A percentile compares a stretch with the other conserved stretches of the same genome.
These are phyloP conservation scores for Temnothorax nylanderi DNA, from an alignment of 1,140 invertebrate species.

Conservation along the genomic window DNA sequence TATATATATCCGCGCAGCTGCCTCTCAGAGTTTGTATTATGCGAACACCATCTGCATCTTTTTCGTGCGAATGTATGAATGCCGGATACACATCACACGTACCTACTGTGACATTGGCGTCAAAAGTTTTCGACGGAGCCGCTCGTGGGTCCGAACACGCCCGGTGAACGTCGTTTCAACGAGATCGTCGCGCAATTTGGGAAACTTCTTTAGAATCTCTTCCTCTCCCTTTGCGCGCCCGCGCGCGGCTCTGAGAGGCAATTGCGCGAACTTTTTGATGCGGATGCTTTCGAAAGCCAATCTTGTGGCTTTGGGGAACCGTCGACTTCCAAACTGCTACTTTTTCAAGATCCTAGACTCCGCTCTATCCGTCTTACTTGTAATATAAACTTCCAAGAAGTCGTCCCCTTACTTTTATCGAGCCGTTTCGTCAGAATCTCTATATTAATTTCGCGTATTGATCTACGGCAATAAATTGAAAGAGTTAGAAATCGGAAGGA, in stretches of 20 bases:
- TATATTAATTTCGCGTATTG: slow-evolving; percentile 28
- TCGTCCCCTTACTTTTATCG: slow-evolving; percentile 9
- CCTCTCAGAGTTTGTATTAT: slow-evolving; percentile 73
- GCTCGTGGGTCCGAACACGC: slow-evolving; percentile 60
- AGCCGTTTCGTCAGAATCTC: slow-evolving; percentile 21
- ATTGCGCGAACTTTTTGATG: slow-evolving; percentile 69
- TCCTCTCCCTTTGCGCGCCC: slow-evolving; percentile 21
- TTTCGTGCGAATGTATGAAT: slow-evolving; percentile 80
- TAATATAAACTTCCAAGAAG: slow-evolving; percentile 38
- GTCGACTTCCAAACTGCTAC: slow-evolving; percentile 64
- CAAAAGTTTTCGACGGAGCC: slow-evolving; percentile 67
- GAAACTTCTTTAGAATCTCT: slow-evolving; percentile 70
- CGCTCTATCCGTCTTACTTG: slow-evolving; percentile 20
- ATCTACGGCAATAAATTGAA: background rate
- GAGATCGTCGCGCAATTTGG: slow-evolving; percentile 74
- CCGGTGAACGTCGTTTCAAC: slow-evolving; percentile 60
- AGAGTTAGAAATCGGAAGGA: background rate
- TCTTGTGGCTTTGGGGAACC: slow-evolving; percentile 65
- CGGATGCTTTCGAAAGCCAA: slow-evolving; percentile 66
- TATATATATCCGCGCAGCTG: slow-evolving; percentile 65
- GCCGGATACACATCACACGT: slow-evolving; percentile 69
- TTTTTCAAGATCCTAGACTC: slow-evolving; percentile 63
- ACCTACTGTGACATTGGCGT: slow-evolving; percentile 65
- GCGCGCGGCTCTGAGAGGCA: slow-evolving; percentile 12
- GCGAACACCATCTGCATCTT: slow-evolving; percentile 78